These are phyloP conservation scores for Drosophila nikananu DNA, from an alignment of 1,140 invertebrate genomes.

Conservation along the genomic window DNA sequence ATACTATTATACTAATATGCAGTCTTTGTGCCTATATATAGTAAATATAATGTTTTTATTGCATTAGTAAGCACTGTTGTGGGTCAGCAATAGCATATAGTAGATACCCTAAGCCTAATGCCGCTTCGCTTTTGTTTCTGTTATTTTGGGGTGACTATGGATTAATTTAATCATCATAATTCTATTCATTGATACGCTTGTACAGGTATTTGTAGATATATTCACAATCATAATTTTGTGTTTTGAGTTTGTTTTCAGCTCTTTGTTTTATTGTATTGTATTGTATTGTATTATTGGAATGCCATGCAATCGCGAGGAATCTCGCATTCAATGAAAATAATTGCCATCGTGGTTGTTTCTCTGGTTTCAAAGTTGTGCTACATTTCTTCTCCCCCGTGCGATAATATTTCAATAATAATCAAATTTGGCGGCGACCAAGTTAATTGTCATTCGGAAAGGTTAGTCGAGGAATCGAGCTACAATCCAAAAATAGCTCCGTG, in stretches of 20 bases:
- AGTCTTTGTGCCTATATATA: no score
- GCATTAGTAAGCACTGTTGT: slow-evolving; percentile 26
- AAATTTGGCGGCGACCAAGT: slow-evolving; percentile 24
- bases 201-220: no score
- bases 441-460: slow-evolving; percentile 32
- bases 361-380: slow-evolving; percentile 32
- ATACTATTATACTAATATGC: no score
- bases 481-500: slow-evolving; percentile 26
- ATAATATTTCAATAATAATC: slow-evolving; percentile 41
- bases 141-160: no score
- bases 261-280: slow-evolving; percentile 55
- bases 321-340: slow-evolving; percentile 76
- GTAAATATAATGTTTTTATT: no score
- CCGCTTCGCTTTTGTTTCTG: no score
- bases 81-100: slow-evolving; percentile 17
- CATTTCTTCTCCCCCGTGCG: slow-evolving; percentile 38
- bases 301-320: slow-evolving; percentile 64
- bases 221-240: slow-evolving; percentile 41
- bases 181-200: no score
- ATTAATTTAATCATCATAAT: no score
- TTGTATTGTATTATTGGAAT: no score
- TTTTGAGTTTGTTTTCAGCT: slow-evolving; percentile 35
- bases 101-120: background rate
- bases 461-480: background rate
- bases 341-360: slow-evolving; percentile 55